These are phyloP conservation scores for Chrysomela aeneicollis DNA, from an alignment of 2,888 invertebrate species.

Conservation along the genomic window DNA sequence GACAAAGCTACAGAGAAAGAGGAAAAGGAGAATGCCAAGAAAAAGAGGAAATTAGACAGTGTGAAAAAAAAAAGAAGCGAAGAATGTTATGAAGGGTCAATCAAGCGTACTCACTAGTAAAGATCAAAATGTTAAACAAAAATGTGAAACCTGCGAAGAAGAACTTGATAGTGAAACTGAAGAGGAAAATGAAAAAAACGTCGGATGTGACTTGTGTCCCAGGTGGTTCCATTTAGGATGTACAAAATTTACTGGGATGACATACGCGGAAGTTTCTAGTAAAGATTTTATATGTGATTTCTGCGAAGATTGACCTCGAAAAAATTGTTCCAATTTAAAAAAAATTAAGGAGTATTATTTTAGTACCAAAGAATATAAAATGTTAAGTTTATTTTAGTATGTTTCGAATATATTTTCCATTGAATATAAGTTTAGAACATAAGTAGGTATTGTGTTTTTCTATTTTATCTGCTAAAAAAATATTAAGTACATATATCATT, in stretches of 20 bases:
- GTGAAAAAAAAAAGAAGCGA: constrained; percentile 13
- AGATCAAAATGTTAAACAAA: not conserved
- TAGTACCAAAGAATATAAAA: too few species aligned
- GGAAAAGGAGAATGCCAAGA: constrained; percentile 15
- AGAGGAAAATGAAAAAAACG: constrained; percentile 28
- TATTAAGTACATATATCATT: too few species aligned
- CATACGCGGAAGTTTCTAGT: constrained; percentile 9
- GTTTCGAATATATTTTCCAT: too few species aligned
- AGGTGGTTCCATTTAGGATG: constrained; percentile 31
- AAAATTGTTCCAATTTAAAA: too few species aligned
- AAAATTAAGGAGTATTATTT: too few species aligned
- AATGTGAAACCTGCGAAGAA: constrained; percentile 19
- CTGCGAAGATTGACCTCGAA: not conserved
- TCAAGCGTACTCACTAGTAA: not conserved
- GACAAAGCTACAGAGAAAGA: constrained; percentile 1
- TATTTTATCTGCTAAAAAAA: too few species aligned
- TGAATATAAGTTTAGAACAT: too few species aligned
- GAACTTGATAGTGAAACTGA: constrained; percentile 24
- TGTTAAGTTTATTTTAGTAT: too few species aligned
- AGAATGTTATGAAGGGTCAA: not conserved
- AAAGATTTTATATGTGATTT: not conserved
- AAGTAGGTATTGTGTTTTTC: too few species aligned
- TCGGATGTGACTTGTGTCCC: constrained; percentile 26
- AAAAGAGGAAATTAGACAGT: constrained; percentile 11
- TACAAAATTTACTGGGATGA: constrained; percentile 17